These are phyloP conservation scores for Pegea sp. DNA, from an alignment of 23 tunicate genomes.

Conservation along the genomic window DNA sequence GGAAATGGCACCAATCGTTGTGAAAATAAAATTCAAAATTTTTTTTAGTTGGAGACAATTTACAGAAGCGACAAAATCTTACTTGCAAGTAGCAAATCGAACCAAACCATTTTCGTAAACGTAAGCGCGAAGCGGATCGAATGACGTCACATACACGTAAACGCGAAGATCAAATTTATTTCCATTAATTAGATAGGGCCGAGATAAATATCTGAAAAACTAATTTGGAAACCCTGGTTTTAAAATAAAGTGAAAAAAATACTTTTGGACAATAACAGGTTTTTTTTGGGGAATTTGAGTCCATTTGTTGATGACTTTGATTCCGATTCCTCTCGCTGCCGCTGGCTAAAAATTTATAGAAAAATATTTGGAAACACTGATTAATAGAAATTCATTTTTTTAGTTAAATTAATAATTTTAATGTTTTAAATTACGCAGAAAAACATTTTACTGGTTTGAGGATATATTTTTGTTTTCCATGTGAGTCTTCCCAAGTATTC, in stretches of 20 bases:
- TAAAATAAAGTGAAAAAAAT: background rate
- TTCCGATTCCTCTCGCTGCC: constrained; percentile 97
- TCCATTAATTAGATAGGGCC: constrained; percentile 83
- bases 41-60: too few species aligned
- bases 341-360: constrained; percentile 41
- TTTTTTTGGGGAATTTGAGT: constrained; percentile 66
- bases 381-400: background rate
- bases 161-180: constrained; percentile 77
- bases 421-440: background rate
- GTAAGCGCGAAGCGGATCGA: constrained; percentile 81
- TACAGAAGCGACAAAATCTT: too few species aligned
- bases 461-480: constrained; percentile 60
- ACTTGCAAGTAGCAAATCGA: constrained; percentile 94
- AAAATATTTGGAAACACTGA: background rate
- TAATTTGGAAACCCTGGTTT: background rate
- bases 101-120: constrained; percentile 93
- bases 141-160: constrained; percentile 86
- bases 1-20: too few species aligned
- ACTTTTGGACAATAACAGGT: constrained; percentile 90
- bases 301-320: constrained; percentile 67
- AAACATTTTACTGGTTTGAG: constrained; percentile 58
- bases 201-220: constrained; percentile 35
- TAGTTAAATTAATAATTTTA: background rate
- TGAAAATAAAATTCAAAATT: too few species aligned
- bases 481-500: constrained; percentile 43